These are phyloP conservation scores for Pyrocoelia pectoralis DNA, from an alignment of 2,888 invertebrate species.

Conservation along the genomic window DNA sequence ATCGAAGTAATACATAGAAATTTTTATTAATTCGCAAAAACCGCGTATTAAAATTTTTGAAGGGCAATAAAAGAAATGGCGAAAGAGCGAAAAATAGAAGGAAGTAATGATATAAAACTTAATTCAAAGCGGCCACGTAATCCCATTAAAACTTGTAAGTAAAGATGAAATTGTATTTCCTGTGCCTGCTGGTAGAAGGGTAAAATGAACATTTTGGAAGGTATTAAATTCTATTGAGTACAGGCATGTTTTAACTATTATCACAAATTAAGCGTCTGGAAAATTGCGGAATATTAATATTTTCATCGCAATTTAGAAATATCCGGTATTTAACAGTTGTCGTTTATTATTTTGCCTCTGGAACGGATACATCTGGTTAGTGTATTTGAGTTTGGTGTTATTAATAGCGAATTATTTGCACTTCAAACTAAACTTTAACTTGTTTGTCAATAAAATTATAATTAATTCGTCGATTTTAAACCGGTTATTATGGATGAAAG, in stretches of 20 bases:
- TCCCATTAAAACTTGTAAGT: conserved; percentile 27
- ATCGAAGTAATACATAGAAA: too few relatives aligned
- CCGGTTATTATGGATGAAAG: neutral
- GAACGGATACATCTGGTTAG: conserved; percentile 28
- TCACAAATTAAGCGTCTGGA: conserved; percentile 31
- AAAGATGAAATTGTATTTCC: conserved; percentile 31
- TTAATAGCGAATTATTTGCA: conserved; percentile 14
- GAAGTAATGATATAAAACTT: conserved; percentile 10
- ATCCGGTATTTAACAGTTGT: conserved; percentile 31
- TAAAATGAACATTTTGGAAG: conserved; percentile 10
- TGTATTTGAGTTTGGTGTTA: conserved; percentile 24
- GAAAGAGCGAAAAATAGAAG: neutral
- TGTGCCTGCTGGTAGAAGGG: conserved; percentile 13
- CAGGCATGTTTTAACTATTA: conserved; percentile 28
- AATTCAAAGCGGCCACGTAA: conserved; percentile 21
- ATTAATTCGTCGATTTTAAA: neutral
- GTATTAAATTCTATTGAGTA: conserved; percentile 25
- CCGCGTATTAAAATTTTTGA: too few relatives aligned
- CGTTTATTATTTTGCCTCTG: conserved; percentile 29
- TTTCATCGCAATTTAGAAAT: conserved; percentile 31
- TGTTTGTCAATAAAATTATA: conserved; percentile 6
- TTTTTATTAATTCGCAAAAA: too few relatives aligned
- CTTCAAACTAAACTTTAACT: conserved; percentile 2
- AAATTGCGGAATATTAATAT: conserved; percentile 36
- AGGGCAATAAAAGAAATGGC: neutral